Percentiles rank a stretch among this genome's conserved stretches.
Conservation (phyloP, 2,113 vertebrate genomes). For the Puntigrus tetrazona region DNA sequence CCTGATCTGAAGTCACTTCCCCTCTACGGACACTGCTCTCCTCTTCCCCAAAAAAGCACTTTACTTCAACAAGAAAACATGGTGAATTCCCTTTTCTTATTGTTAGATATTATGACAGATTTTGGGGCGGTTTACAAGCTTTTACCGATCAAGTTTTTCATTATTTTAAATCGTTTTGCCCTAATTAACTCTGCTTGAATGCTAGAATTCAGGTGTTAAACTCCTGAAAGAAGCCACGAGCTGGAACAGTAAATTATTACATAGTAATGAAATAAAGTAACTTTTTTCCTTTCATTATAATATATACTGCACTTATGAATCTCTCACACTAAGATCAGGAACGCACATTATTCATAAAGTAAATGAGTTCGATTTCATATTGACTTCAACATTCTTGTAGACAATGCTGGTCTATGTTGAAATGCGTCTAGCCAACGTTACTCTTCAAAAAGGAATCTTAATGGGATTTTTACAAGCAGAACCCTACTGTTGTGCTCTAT, state of each 20-base stretch:
- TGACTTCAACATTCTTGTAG: background rate
- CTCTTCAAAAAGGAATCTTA: background rate
- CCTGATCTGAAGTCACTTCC: constrained; percentile 4
- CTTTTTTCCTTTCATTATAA: background rate
- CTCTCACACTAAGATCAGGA: background rate
- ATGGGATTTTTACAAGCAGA: constrained; percentile 5
- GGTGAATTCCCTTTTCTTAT: constrained; percentile 7
- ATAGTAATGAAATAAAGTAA: background rate
- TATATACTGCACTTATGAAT: background rate
- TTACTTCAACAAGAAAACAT: background rate
- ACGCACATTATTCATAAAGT: background rate
- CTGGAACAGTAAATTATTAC: background rate
- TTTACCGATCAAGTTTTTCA: background rate
- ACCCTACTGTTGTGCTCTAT: constrained; percentile 11
- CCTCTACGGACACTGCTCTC: background rate
- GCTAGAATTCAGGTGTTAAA: background rate
- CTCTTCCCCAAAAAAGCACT: background rate
- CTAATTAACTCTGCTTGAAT: background rate
- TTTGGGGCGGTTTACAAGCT: background rate
- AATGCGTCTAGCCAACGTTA: background rate
- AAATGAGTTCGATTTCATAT: background rate
- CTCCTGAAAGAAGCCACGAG: background rate
- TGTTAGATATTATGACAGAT: background rate
- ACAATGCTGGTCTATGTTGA: background rate
- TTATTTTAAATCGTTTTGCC: background rate